Evolutionary conservation across 2,888 invertebrate species (phyloP), one percentile per base, ranked within the genome.

Genomic region (Altica lythri): DNA sequence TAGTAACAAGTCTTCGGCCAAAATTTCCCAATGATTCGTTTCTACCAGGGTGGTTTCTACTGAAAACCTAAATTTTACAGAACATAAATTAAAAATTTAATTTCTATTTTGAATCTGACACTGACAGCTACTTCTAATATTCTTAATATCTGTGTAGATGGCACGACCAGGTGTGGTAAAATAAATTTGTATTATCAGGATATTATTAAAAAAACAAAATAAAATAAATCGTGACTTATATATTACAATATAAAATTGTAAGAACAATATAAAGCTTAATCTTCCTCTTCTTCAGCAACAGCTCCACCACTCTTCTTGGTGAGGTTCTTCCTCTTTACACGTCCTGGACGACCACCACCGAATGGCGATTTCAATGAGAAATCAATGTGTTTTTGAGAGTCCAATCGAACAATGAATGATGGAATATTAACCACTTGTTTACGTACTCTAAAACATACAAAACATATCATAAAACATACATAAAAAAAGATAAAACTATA

Each of bases 311-410:
- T 86, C 73, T 88, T 90, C 86, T 97, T 98, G 79, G 91, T 88
- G 78, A 91, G 79, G 84, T 98, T 99, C 92, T 95, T 97, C 91
- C 99, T 92, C 97, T 98, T 99, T 71, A 99, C 99, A 78, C 98
- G 97, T 50, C 99, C 99, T 59, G 97, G 92, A 57, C 98, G 88
- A 75, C 98, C 99, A 79, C 98, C 97, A 75, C 98, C 98, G 84
- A 96, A 97, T 66, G 99, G 98, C 50, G 97, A 98, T 78, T 95
- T 95, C 76, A 97, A 83, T 0, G 97, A 95, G 87, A 95, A 95
- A 83, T 95, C 95, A 66, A 95, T 95, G 82, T 95, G 94, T 75
- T 98, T 99, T 79, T 97, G 96, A 0, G 95, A 95, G 79, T 98
- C 97, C 79, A 98, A 81, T 51, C 97, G 89, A 29, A 98, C 98